Evolutionary conservation across 2,888 invertebrate genomes (phyloP), one percentile per base, ranked within the genome.

Genomic region (Spatulosminthurus flaviceps): DNA sequence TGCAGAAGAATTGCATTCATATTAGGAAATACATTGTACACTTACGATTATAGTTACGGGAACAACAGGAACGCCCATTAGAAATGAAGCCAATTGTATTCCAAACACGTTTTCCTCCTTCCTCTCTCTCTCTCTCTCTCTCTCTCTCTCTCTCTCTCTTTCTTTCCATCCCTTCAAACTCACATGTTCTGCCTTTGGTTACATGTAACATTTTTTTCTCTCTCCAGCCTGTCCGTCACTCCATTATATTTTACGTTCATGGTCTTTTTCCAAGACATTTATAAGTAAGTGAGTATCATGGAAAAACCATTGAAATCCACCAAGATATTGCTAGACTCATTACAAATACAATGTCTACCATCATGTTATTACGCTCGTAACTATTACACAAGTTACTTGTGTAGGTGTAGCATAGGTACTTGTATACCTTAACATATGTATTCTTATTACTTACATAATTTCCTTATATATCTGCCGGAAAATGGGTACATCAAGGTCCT

Each of bases 51-150:
- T 75, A 78, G 78, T 72, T 72, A 66, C 66, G 41, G 74, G 80
- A 80, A 80, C 79, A 80, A 78, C 77, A 80, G 80, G 78, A 82
- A 82, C 82, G 82, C 82, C 82, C 82, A 82, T 82, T 82, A 82
- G 82, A 82, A 82, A 82, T 82, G 80, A 80, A 81, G 78, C 80
- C 82, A 82, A 82, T 82, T 82, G 80, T 81, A 82, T 82, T 82
- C 80, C 76, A 79, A 74, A 82, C 82, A 79, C 81, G 80, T 80
- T 80, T 82, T 67, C 72, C 73, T 80, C 75, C 78, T 79, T 79
- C 70, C 72, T 71, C 41, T 72, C 75, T 42, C 11, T 29, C 69
- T 70, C 64, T 78, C 51, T 61, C 28, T 34, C n/a, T 26, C 42
- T 60, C 42, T 22, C 28, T 28, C 29, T 21, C 34, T 21, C 19